Evolutionary conservation across 2,797 vertebrate genomes (phyloP), one percentile per base, ranked within the genome.

Genomic region (Sternotherus odoratus): DNA sequence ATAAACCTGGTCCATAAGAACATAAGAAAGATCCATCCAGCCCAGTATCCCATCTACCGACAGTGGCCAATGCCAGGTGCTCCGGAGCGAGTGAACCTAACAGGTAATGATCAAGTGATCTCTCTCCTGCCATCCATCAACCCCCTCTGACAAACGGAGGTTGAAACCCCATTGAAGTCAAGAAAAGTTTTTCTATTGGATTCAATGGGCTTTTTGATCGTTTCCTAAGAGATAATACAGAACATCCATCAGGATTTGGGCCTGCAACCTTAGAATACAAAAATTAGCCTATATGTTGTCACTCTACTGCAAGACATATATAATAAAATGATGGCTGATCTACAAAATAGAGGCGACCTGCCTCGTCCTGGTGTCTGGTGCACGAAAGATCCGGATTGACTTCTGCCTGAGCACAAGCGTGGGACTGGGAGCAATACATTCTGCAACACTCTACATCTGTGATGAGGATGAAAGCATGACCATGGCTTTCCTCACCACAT

Each of bases 261-360:
- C 4, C 26, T 24, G 7, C 33, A 79, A 57, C 39, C 53, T 81
- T 80, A 11, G 60, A 46, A n/a, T 23, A 17, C 26, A 57, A 26
- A 86, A 48, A 19, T 26, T n/a, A 46, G 28, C 21, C 54, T 6
- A 24, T 1, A 26, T 54, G 30, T 53, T 85, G 87, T 95, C 23
- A 69, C 46, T 89, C 57, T 77, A 92, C 75, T 48, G 87, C 30
- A 46, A 49, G 48, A 92, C 43, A 83, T 66, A 81, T 57, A 57
- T 15, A 50, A 83, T 13, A 77, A 81, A 77, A 88, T 86, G 82
- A 57, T 78, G 1, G 0, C 49, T 72, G 8, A 2, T 9, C 87
- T 82, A 56, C n/a, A 6, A 77, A 36, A 36, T 1, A 74, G 51
- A 69, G 87, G 17, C 10, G 26, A 51, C 33, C 26, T 2, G 8